Percentiles rank a stretch among this genome's conserved stretches.
Conservation (phyloP, 2,888 invertebrate genomes). For the Ischnus inquisitorius region DNA sequence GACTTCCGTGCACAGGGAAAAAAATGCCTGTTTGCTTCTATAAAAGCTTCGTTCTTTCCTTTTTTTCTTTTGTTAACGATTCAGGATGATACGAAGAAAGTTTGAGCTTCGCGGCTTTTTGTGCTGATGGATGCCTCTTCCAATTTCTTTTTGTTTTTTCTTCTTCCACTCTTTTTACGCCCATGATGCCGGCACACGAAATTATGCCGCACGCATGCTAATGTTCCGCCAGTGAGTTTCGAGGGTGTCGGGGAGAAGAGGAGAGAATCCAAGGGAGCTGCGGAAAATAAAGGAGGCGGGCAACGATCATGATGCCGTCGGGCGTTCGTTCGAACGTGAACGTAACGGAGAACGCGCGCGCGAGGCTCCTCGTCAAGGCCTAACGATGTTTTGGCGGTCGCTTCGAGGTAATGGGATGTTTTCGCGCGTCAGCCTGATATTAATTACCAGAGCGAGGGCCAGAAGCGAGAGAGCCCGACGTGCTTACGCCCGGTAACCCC, state of each 20-base stretch:
- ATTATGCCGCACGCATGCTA: slow-evolving; percentile 47
- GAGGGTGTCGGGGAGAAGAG: background rate
- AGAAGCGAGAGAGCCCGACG: slow-evolving; percentile 20
- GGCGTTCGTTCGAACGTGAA: slow-evolving; percentile 25
- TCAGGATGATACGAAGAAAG: slow-evolving; percentile 7
- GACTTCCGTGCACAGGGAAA: background rate
- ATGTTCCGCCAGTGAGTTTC: slow-evolving; percentile 38
- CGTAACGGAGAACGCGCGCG: slow-evolving; percentile 23
- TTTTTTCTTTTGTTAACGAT: background rate
- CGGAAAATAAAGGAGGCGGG: background rate
- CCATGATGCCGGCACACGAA: slow-evolving; percentile 1
- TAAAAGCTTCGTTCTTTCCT: background rate
- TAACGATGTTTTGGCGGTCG: slow-evolving; percentile 72
- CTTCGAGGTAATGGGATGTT: slow-evolving; percentile 70
- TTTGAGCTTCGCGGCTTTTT: background rate
- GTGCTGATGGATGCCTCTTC: background rate
- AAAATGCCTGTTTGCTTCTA: background rate
- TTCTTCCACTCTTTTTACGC: background rate
- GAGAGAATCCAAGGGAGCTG: background rate
- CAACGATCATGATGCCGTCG: slow-evolving; percentile 28
- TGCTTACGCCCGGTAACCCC: slow-evolving; percentile 24
- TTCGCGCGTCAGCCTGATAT: slow-evolving; percentile 71
- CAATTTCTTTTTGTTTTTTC: background rate
- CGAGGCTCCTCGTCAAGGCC: slow-evolving; percentile 59
- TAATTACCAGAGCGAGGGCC: slow-evolving; percentile 65